These are phyloP conservation scores for Isichthys henryi DNA, from an alignment of 2,113 vertebrate genomes.

Conservation along the genomic window DNA sequence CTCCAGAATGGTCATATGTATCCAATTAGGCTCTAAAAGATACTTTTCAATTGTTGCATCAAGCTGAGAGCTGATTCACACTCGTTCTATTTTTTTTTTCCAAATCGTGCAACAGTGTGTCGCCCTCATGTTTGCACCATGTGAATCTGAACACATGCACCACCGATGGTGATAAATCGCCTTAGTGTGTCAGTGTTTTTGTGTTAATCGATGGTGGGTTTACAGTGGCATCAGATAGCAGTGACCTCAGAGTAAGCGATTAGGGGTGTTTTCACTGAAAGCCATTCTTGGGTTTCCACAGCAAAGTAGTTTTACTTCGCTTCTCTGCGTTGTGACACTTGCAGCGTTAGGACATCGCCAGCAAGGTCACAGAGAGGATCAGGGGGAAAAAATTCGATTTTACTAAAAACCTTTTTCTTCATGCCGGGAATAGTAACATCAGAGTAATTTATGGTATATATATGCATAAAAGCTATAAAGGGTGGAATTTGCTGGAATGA, in stretches of 20 bases:
- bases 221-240: background rate
- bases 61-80: background rate
- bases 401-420: background rate
- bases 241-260: background rate
- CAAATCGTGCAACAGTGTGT: background rate
- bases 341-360: background rate
- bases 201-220: background rate
- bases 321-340: background rate
- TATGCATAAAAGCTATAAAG: constrained; percentile 2
- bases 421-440: background rate
- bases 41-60: background rate
- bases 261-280: background rate
- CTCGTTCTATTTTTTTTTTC: background rate
- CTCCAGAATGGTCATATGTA: background rate
- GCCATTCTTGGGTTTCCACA: background rate
- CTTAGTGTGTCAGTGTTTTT: background rate
- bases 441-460: background rate
- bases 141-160: background rate
- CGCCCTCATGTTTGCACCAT: background rate
- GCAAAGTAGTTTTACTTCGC: background rate
- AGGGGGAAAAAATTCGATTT: background rate
- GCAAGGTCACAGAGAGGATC: background rate
- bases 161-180: background rate
- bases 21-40: background rate
- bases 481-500: background rate